These are phyloP conservation scores for Synanthedon andrenaeformis DNA, from an alignment of 2,888 invertebrate genomes.

Conservation along the genomic window DNA sequence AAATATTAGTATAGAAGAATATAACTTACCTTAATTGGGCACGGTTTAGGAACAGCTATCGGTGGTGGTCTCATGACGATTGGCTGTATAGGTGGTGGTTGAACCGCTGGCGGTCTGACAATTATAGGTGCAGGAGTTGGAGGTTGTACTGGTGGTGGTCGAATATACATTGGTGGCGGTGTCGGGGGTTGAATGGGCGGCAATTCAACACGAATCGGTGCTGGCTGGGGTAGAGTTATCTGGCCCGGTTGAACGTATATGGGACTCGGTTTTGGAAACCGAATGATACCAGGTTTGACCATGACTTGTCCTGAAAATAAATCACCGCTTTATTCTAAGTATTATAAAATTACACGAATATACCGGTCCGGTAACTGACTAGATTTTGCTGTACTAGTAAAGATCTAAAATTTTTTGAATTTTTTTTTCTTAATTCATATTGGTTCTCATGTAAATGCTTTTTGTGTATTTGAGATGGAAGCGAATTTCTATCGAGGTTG, in stretches of 20 bases:
- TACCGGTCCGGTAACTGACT: background rate
- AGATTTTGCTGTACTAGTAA: background rate
- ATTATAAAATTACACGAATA: background rate
- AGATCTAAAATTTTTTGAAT: too few species aligned
- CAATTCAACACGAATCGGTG: conserved; percentile 33
- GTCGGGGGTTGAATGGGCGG: conserved; percentile 31
- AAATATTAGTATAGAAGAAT: background rate
- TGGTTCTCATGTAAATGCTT: too few species aligned
- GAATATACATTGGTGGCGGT: conserved; percentile 11
- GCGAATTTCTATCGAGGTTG: too few species aligned
- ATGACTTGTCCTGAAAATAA: conserved; percentile 30
- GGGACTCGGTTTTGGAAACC: conserved; percentile 25
- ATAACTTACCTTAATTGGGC: conserved; percentile 30
- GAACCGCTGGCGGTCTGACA: conserved; percentile 33
- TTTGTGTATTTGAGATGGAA: too few species aligned
- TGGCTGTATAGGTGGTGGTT: conserved; percentile 28
- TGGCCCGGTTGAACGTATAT: conserved; percentile 40
- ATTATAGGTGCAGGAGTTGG: conserved; percentile 19
- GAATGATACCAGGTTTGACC: conserved; percentile 40
- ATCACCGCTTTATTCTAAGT: background rate
- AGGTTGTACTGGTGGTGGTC: conserved; percentile 5
- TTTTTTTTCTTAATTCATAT: too few species aligned
- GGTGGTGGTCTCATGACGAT: conserved; percentile 39
- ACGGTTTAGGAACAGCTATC: conserved; percentile 25
- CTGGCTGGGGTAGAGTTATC: conserved; percentile 31